Conservation (phyloP, 2,888 invertebrate species). For the Trichopria drosophilae region DNA sequence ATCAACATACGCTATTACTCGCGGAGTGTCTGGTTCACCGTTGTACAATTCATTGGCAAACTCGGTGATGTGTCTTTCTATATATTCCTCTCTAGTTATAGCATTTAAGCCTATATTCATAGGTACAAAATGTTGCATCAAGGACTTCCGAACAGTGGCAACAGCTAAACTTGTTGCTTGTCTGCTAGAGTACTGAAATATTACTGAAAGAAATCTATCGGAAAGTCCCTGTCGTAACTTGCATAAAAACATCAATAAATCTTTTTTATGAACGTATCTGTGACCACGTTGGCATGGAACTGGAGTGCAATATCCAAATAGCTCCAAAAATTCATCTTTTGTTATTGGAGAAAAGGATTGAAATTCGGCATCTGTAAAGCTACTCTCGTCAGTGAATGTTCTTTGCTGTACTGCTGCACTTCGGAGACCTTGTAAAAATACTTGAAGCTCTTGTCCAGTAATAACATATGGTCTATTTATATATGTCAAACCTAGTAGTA, state of each 20-base stretch:
- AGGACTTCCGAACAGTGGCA: constrained; percentile 9
- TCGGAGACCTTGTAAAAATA: too few relatives aligned
- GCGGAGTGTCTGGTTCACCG: constrained; percentile 3
- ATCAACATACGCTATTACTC: constrained; percentile 14
- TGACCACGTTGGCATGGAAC: background rate
- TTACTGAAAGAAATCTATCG: constrained; percentile 19
- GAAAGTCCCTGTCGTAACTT: constrained; percentile 19
- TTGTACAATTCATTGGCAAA: constrained; percentile 21
- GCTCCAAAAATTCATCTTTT: constrained; percentile 14
- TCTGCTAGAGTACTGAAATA: constrained; percentile 17
- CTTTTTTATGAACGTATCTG: constrained; percentile 10
- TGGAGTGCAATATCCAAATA: too few relatives aligned
- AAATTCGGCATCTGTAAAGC: constrained; percentile 26
- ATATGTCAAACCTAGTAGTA: constrained; percentile 17
- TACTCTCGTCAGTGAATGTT: constrained; percentile 12
- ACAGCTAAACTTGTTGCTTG: constrained; percentile 10
- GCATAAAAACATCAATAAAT: constrained; percentile 20
- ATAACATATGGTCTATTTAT: constrained; percentile 3
- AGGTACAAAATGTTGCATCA: constrained; percentile 17
- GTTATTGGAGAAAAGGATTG: constrained; percentile 17
- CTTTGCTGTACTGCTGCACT: background rate
- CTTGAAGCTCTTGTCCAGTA: constrained; percentile 1
- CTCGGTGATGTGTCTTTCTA: constrained; percentile 13
- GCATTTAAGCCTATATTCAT: constrained; percentile 18
- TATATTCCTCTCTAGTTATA: constrained; percentile 14